phyloP scores from a whole-genome alignment of 2,113 vertebrate genomes.

The Ctenodactylus gundi region DNA sequence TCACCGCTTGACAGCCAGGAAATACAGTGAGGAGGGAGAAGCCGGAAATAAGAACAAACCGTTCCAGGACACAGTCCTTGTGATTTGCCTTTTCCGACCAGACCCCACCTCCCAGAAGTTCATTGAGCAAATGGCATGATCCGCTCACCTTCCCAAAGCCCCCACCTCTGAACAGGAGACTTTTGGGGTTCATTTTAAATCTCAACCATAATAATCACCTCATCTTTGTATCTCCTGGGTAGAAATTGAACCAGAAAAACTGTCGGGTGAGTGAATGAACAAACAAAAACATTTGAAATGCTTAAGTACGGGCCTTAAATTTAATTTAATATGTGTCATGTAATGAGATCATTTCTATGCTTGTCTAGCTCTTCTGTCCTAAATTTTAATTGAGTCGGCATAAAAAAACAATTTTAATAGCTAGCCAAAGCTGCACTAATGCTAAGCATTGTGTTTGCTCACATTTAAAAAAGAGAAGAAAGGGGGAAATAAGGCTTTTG shows the following conservation, averaged over 20 bases:
- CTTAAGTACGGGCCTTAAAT: background rate
- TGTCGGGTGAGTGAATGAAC: background rate
- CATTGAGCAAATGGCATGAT: too few species aligned
- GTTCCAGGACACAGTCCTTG: too few species aligned
- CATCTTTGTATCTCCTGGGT: background rate
- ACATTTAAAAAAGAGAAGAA: constrained; percentile 30
- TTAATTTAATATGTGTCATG: background rate
- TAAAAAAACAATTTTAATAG: constrained; percentile 64
- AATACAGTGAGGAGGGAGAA: too few species aligned
- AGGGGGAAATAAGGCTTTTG: constrained; percentile 45
- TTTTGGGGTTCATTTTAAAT: too few species aligned
- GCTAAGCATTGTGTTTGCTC: constrained; percentile 47
- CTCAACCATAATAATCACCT: too few species aligned
- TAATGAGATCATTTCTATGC: constrained; percentile 59
- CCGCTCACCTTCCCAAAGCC: too few species aligned
- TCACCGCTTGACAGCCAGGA: too few species aligned
- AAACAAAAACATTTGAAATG: background rate
- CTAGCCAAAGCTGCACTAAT: constrained; percentile 12
- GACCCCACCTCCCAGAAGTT: too few species aligned
- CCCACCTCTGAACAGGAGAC: too few species aligned
- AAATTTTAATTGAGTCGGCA: constrained; percentile 56
- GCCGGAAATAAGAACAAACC: too few species aligned
- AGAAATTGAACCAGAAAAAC: background rate
- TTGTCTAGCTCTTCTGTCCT: constrained; percentile 29
- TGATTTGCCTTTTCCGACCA: too few species aligned